A percentile compares a stretch with the other conserved stretches of the same genome.
Evolutionary conservation across 2,888 invertebrate species (phyloP).

Genomic region (Loripinus fragilis): DNA sequence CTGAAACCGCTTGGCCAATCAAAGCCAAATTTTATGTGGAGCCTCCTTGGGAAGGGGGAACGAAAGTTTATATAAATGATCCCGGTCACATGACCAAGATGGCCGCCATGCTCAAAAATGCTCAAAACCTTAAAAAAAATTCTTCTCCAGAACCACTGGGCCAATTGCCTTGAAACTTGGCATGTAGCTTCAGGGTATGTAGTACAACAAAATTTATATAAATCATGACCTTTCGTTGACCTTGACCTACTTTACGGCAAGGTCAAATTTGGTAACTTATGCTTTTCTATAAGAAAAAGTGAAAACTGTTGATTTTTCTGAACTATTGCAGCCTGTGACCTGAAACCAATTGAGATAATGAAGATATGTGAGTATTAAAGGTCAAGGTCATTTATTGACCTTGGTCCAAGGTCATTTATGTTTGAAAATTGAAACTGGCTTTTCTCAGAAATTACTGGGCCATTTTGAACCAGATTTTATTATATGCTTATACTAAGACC

Average conservation of each 20-base stretch:
- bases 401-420: background rate
- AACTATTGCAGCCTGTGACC: background rate
- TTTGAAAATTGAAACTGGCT: background rate
- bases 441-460: background rate
- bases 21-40: background rate
- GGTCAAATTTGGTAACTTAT: background rate
- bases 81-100: background rate
- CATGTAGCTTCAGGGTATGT: background rate
- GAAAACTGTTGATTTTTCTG: background rate
- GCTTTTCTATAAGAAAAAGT: background rate
- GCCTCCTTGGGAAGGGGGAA: background rate
- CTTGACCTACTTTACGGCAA: background rate
- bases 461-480: too few relatives aligned
- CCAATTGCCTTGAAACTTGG: background rate
- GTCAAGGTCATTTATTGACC: background rate
- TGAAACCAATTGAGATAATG: background rate
- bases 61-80: background rate
- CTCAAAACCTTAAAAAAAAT: conserved; percentile 1
- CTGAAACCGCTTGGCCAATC: background rate
- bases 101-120: conserved; percentile 9
- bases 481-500: too few relatives aligned
- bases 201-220: background rate
- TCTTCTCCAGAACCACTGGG: conserved; percentile 1
- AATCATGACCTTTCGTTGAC: background rate
- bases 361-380: background rate